These are phyloP conservation scores for Tigriopus japonicus DNA, from an alignment of 1,140 invertebrate species.

Conservation along the genomic window DNA sequence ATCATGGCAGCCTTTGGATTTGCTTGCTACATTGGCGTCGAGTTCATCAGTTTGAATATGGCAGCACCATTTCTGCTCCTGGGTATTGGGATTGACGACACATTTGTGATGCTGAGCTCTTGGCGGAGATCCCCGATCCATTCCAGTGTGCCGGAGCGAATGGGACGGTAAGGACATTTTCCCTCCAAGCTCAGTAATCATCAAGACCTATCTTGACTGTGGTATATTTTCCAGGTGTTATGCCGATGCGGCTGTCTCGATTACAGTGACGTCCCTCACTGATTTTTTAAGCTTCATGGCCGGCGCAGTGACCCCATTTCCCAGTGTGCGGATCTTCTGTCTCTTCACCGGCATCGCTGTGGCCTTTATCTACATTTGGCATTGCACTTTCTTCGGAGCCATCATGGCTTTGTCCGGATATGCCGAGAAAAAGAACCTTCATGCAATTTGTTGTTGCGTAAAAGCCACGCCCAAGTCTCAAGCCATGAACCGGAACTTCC, in stretches of 20 bases:
- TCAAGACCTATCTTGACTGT: background rate
- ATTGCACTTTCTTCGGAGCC: conserved; percentile 81
- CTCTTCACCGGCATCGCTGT: conserved; percentile 84
- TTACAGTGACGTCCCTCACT: conserved; percentile 93
- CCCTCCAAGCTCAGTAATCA: too few relatives aligned
- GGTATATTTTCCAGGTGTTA: background rate
- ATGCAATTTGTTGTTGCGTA: conserved; percentile 45
- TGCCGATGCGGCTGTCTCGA: conserved; percentile 78
- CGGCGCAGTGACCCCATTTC: conserved; percentile 82
- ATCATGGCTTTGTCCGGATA: conserved; percentile 80
- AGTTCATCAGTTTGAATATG: conserved; percentile 85
- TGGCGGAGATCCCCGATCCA: conserved; percentile 65
- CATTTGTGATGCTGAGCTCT: conserved; percentile 84
- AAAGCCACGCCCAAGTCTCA: conserved; percentile 4
- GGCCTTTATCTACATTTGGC: conserved; percentile 80
- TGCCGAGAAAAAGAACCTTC: conserved; percentile 59
- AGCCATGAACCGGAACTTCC: conserved; percentile 42
- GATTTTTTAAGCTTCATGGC: conserved; percentile 91
- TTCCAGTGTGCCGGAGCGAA: conserved; percentile 1
- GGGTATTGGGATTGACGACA: conserved; percentile 84
- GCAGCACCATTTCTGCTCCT: conserved; percentile 87
- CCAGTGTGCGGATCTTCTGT: conserved; percentile 87
- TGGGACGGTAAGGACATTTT: background rate
- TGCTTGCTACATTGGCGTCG: conserved; percentile 68
- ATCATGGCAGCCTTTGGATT: conserved; percentile 73